Conservation (phyloP, 2,797 vertebrate genomes). For the Myripristis murdjan region DNA sequence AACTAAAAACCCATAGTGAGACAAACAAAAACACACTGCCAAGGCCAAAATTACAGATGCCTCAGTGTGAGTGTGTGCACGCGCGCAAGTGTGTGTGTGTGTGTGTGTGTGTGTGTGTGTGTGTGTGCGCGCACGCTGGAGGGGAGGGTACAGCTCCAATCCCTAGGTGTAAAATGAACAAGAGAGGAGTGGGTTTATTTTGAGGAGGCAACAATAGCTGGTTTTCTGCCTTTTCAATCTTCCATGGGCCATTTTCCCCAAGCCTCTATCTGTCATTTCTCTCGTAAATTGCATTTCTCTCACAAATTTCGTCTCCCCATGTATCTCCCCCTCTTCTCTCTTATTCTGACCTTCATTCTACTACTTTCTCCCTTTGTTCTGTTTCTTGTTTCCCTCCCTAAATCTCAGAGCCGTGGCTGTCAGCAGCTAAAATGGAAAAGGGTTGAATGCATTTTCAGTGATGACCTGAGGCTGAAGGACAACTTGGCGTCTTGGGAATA, state of each 20-base stretch:
- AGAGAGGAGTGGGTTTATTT: conserved; percentile 39
- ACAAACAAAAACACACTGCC: conserved; percentile 59
- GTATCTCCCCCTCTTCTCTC: too few species aligned
- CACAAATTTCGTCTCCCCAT: background rate
- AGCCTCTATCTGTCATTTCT: conserved; percentile 18
- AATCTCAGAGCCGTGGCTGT: conserved; percentile 30
- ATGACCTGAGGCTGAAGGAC: conserved; percentile 12
- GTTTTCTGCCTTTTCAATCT: conserved; percentile 56
- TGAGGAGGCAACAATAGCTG: conserved; percentile 44
- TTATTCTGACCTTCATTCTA: conserved; percentile 3
- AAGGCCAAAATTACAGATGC: conserved; percentile 37
- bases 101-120: conserved; percentile 10
- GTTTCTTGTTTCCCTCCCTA: conserved; percentile 3
- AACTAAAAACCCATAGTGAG: conserved; percentile 58
- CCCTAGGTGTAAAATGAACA: conserved; percentile 62
- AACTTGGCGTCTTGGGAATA: conserved; percentile 16
- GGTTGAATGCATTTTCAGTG: conserved; percentile 33
- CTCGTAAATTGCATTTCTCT: conserved; percentile 27
- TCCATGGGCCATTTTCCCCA: conserved; percentile 30
- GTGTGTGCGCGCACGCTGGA: conserved; percentile 14
- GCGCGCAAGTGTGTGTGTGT: conserved; percentile 16
- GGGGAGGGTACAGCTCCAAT: conserved; percentile 9
- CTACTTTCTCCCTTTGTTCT: background rate
- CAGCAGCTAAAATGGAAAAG: conserved; percentile 32
- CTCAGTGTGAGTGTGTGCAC: background rate